These are phyloP conservation scores for Colistium nudipinnis DNA, from an alignment of 2,113 vertebrate genomes.

Conservation along the genomic window DNA sequence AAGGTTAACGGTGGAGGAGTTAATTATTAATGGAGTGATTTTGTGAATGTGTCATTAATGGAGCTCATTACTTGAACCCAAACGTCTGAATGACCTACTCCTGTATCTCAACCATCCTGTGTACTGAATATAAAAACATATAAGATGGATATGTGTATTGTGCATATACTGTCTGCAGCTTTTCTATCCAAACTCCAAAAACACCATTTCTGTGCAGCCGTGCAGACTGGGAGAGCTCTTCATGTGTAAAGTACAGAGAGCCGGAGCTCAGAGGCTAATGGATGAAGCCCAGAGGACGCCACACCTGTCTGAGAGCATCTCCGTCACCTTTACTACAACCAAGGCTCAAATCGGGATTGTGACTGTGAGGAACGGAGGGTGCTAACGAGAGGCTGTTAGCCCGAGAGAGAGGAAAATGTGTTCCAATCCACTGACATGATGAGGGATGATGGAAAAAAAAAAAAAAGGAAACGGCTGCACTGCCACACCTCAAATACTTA, in stretches of 20 bases:
- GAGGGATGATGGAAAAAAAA: not conserved
- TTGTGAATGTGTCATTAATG: conserved; percentile 46
- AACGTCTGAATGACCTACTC: not conserved
- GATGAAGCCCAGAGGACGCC: conserved; percentile 28
- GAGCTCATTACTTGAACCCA: conserved; percentile 46
- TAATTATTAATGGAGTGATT: conserved; percentile 45
- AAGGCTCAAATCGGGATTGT: conserved; percentile 5
- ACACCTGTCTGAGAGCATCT: conserved; percentile 38
- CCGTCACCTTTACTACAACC: conserved; percentile 21
- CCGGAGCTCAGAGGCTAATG: conserved; percentile 43
- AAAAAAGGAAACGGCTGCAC: not conserved
- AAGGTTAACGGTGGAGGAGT: conserved; percentile 17
- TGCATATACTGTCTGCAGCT: too few species aligned
- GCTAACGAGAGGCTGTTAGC: conserved; percentile 1
- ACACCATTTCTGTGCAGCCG: conserved; percentile 19
- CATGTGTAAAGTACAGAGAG: conserved; percentile 62
- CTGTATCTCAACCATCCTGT: not conserved
- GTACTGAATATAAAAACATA: not conserved
- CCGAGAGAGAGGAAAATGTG: not conserved
- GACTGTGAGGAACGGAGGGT: not conserved
- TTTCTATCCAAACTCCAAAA: not conserved
- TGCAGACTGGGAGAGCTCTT: conserved; percentile 27
- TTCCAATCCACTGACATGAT: not conserved
- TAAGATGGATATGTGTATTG: not conserved
- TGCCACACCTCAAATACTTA: too few species aligned